A percentile compares a stretch with the other conserved stretches of the same genome.
Evolutionary conservation across 2,113 vertebrate species (phyloP).

Genomic region (Romanogobio albipinnatus): DNA sequence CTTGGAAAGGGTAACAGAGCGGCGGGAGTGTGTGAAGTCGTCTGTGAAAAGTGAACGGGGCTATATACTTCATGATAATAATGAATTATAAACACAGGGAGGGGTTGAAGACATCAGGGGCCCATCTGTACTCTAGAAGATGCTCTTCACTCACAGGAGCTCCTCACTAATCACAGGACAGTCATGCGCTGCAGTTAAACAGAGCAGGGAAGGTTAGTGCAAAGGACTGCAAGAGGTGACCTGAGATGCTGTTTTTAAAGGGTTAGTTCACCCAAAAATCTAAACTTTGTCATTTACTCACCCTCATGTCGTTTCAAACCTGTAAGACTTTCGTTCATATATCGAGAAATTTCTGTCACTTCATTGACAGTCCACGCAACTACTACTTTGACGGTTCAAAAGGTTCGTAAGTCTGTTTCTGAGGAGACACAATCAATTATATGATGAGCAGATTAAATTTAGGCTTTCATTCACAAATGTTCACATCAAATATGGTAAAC

Average conservation of each 20-base stretch:
- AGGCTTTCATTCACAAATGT: too few species aligned
- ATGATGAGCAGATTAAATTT: too few species aligned
- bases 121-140: constrained; percentile 1
- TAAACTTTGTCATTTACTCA: background rate
- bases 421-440: too few species aligned
- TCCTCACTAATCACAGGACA: constrained; percentile 17
- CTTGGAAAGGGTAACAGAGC: constrained; percentile 36
- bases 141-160: constrained; percentile 11
- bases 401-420: too few species aligned
- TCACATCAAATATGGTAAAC: too few species aligned
- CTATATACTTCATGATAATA: constrained; percentile 58
- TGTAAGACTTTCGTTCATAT: too few species aligned
- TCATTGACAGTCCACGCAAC: background rate
- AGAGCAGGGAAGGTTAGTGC: background rate
- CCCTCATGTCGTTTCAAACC: background rate
- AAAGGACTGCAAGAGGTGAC: background rate
- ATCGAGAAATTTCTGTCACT: background rate
- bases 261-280: background rate
- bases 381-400: too few species aligned
- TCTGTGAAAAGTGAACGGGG: constrained; percentile 47
- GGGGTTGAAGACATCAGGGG: constrained; percentile 13
- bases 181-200: background rate
- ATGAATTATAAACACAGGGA: constrained; percentile 59
- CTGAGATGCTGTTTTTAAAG: background rate
- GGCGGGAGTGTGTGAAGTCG: constrained; percentile 51